A percentile compares a stretch with the other conserved stretches of the same genome.
Evolutionary conservation across 1,140 invertebrate species (phyloP).

Genomic region (Bombus affinis): DNA sequence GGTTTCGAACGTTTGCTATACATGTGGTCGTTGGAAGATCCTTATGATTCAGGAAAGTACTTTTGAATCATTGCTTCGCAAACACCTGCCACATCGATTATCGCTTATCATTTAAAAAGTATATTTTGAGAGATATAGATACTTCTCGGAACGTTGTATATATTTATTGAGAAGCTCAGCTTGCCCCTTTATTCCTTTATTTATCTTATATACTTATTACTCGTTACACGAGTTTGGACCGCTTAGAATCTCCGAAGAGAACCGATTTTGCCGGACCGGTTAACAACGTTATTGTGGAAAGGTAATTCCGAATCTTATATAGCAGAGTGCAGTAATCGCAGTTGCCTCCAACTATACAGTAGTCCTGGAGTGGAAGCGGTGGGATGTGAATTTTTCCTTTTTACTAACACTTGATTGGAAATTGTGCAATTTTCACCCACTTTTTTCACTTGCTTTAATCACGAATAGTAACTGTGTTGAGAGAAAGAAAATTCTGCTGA

Average conservation of each 20-base stretch:
- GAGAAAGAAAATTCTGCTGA: neutral
- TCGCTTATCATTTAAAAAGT: conserved; percentile 22
- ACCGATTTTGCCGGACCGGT: conserved; percentile 6
- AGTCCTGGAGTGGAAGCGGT: conserved; percentile 25
- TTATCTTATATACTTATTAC: neutral
- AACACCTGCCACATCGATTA: conserved; percentile 20
- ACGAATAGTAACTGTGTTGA: neutral
- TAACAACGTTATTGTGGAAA: conserved; percentile 29
- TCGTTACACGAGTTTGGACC: conserved; percentile 27
- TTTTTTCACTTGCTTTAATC: neutral
- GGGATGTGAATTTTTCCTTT: neutral
- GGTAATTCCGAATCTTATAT: conserved; percentile 27
- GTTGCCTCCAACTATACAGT: conserved; percentile 20
- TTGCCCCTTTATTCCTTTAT: conserved; percentile 3
- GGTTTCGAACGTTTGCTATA: conserved; percentile 20
- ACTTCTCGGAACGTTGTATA: conserved; percentile 28
- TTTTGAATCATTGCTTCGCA: conserved; percentile 35
- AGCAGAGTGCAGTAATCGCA: conserved; percentile 37
- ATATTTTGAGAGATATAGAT: neutral
- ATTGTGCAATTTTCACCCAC: neutral
- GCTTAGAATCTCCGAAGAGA: conserved; percentile 9
- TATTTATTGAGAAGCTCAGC: conserved; percentile 18
- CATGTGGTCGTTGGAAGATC: conserved; percentile 36
- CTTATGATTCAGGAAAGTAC: conserved; percentile 37
- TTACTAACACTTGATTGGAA: neutral